Evolutionary conservation across 1,140 invertebrate genomes (phyloP).

Genomic region (Camponotus vicinus): DNA sequence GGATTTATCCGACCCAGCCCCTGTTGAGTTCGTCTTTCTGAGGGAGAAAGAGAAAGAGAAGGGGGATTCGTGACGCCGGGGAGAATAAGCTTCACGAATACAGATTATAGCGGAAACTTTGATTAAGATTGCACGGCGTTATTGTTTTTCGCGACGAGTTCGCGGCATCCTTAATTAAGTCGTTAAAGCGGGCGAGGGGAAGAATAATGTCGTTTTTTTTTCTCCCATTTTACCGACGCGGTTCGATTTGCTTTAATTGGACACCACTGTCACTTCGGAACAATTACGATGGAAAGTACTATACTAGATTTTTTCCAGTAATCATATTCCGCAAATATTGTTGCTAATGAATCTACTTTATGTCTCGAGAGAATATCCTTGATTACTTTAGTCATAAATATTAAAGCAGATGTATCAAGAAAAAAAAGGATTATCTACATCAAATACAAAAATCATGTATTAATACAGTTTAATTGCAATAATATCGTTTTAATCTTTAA

Average conservation of each 20-base stretch:
- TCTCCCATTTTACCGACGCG: not conserved
- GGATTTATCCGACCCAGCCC: slow-evolving; percentile 61
- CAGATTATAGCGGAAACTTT: slow-evolving; percentile 62
- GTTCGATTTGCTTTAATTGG: slow-evolving; percentile 52
- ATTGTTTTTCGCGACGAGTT: slow-evolving; percentile 50
- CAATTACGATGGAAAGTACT: slow-evolving; percentile 19
- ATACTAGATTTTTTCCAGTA: slow-evolving; percentile 17
- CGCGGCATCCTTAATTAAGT: slow-evolving; percentile 50
- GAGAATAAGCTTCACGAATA: slow-evolving; percentile 36
- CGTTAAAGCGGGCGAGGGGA: slow-evolving; percentile 31
- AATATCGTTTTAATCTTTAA: not conserved
- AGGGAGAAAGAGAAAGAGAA: not conserved
- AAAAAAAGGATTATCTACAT: not conserved
- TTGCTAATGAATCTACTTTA: slow-evolving; percentile 25
- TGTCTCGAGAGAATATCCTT: not conserved
- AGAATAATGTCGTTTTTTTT: not conserved
- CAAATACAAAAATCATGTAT: not conserved
- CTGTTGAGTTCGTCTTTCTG: slow-evolving; percentile 34
- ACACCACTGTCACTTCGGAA: not conserved
- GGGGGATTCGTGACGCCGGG: slow-evolving; percentile 44
- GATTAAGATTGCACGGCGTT: slow-evolving; percentile 66
- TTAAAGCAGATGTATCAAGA: not conserved
- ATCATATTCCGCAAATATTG: slow-evolving; percentile 41
- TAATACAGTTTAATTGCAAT: not conserved
- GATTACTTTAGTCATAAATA: slow-evolving; percentile 15